A percentile compares a stretch with the other conserved stretches of the same genome.
These are phyloP conservation scores for Monodelphis domestica DNA, from an alignment of 2,797 vertebrate genomes.

Conservation along the genomic window DNA sequence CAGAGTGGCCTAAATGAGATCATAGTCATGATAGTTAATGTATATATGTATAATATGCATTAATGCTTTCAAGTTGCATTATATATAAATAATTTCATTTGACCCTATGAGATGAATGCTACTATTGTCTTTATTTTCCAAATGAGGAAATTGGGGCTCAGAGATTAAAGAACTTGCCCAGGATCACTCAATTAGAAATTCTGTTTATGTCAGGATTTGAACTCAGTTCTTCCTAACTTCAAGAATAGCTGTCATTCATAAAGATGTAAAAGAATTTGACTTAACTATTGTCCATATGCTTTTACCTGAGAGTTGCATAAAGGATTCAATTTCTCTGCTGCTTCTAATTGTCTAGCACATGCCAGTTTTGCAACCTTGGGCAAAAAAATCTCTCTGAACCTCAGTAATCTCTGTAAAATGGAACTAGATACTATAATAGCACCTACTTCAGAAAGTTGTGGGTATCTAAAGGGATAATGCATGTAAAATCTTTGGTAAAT, in stretches of 20 bases:
- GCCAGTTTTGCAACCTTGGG: neutral
- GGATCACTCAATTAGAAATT: neutral
- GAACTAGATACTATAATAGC: neutral
- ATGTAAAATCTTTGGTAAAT: neutral
- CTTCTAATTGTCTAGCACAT: neutral
- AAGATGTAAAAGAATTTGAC: neutral
- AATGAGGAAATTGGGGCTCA: neutral
- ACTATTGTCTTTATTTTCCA: neutral
- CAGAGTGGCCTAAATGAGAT: no score
- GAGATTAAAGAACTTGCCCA: neutral
- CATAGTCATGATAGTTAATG: no score
- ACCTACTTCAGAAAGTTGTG: neutral
- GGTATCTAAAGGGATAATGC: neutral
- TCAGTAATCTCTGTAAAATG: neutral
- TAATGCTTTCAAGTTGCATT: neutral
- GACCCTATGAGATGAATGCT: neutral
- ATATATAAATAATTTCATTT: neutral
- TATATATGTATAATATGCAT: neutral
- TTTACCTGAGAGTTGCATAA: neutral
- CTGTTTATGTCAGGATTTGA: neutral
- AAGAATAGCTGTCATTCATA: neutral
- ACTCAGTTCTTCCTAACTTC: neutral
- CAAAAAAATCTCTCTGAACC: neutral
- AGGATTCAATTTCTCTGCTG: neutral
- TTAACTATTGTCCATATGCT: neutral